Evolutionary conservation across 2,888 invertebrate species (phyloP).

Genomic region (Tenodera sinensis): DNA sequence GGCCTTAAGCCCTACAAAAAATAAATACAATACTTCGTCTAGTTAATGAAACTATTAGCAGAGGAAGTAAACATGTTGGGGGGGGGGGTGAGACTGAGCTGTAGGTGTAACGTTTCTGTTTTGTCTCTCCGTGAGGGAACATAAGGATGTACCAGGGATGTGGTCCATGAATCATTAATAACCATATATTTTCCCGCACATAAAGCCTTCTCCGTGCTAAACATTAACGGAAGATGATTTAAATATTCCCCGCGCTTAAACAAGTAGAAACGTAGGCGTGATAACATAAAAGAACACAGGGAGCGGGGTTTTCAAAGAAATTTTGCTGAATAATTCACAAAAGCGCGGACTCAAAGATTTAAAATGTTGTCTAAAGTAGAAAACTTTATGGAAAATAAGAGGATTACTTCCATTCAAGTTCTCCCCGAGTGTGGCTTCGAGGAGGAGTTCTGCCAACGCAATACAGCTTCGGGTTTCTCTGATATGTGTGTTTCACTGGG

Average conservation of each 20-base stretch:
- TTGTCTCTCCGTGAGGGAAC: too few species aligned
- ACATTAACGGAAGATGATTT: neutral
- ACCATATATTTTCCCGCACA: neutral
- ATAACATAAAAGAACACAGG: neutral
- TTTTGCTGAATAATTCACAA: neutral
- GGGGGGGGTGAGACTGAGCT: too few species aligned
- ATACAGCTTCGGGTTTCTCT: neutral
- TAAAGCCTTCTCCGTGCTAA: neutral
- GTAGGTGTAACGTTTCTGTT: too few species aligned
- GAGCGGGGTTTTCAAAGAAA: neutral
- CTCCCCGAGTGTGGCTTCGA: neutral
- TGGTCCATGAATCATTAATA: neutral
- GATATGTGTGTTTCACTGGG: neutral
- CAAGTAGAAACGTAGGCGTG: neutral
- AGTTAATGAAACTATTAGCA: too few species aligned
- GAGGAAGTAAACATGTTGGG: too few species aligned
- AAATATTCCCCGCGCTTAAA: neutral
- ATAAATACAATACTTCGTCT: too few species aligned
- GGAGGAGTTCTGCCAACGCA: neutral
- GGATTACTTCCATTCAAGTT: neutral
- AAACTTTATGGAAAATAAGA: neutral
- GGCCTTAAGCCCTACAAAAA: too few species aligned
- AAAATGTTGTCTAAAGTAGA: neutral
- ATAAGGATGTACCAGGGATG: too few species aligned
- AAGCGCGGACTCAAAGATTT: neutral